A percentile compares a stretch with the other conserved stretches of the same genome.
Conservation (phyloP, 2,797 vertebrate species). For the Pteropus rufus region DNA sequence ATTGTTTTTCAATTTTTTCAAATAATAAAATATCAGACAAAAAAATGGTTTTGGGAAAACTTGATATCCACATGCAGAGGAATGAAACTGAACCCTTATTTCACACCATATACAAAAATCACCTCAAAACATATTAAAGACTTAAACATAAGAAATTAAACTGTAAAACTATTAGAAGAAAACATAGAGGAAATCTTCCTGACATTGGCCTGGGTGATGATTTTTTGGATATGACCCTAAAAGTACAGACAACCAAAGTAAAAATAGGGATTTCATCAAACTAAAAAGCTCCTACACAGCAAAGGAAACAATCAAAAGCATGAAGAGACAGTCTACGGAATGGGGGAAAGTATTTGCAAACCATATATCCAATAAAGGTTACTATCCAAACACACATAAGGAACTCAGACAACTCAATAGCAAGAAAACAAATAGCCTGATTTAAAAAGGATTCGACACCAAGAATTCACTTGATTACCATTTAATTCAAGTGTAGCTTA, state of each 20-base stretch:
- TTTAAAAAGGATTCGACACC: background rate
- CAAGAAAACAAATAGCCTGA: background rate
- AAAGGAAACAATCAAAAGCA: background rate
- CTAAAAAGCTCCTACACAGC: background rate
- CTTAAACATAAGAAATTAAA: background rate
- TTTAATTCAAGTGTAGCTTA: background rate
- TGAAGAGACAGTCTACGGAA: background rate
- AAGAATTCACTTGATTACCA: background rate
- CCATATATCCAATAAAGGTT: background rate
- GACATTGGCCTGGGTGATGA: background rate
- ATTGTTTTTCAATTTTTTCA: conserved; percentile 15
- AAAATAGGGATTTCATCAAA: background rate
- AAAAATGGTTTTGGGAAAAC: background rate
- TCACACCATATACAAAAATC: background rate
- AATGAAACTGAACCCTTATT: background rate
- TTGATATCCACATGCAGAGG: background rate
- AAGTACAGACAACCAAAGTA: background rate
- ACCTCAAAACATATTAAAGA: background rate
- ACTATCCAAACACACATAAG: background rate
- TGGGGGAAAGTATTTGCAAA: background rate
- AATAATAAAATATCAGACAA: conserved; percentile 15
- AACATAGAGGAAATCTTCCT: background rate
- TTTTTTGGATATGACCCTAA: background rate
- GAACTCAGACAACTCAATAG: background rate
- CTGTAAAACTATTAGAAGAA: background rate